phyloP scores from a whole-genome alignment of 2,113 vertebrate genomes.

The Petromus typicus region DNA sequence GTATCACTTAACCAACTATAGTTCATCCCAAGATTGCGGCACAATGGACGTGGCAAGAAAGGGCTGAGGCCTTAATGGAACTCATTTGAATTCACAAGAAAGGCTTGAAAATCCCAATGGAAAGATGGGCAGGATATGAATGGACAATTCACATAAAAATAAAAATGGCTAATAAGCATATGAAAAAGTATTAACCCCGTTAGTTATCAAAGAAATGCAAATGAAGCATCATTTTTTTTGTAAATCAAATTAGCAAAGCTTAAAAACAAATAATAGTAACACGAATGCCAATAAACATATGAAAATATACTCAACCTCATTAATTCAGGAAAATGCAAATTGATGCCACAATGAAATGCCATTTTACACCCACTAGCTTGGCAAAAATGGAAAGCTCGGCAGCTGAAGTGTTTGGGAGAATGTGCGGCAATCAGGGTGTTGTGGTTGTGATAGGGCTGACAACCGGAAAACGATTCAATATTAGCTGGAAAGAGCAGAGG shows the following conservation, averaged over 20 bases:
- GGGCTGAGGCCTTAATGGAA: conserved; percentile 57
- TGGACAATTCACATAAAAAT: conserved; percentile 73
- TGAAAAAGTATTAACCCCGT: conserved; percentile 81
- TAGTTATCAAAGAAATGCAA: conserved; percentile 81
- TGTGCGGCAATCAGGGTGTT: neutral
- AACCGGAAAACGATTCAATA: neutral
- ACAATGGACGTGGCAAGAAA: conserved; percentile 72
- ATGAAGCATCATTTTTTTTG: conserved; percentile 74
- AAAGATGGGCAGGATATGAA: conserved; percentile 77
- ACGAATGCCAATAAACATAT: conserved; percentile 77
- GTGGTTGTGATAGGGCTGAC: neutral
- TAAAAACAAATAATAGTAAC: conserved; percentile 82
- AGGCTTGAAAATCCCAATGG: conserved; percentile 58
- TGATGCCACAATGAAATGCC: conserved; percentile 68
- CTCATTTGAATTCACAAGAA: conserved; percentile 76
- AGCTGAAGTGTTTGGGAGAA: neutral
- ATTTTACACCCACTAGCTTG: conserved; percentile 69
- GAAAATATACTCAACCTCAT: conserved; percentile 80
- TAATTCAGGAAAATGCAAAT: conserved; percentile 80
- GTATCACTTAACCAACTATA: conserved; percentile 44
- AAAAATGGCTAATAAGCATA: conserved; percentile 80
- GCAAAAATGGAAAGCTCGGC: conserved; percentile 60
- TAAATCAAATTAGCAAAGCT: conserved; percentile 82
- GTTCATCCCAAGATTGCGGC: conserved; percentile 49
- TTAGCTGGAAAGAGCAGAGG: neutral